Evolutionary conservation across 2,888 invertebrate species (phyloP).

Genomic region (Isotomurus palustris): DNA sequence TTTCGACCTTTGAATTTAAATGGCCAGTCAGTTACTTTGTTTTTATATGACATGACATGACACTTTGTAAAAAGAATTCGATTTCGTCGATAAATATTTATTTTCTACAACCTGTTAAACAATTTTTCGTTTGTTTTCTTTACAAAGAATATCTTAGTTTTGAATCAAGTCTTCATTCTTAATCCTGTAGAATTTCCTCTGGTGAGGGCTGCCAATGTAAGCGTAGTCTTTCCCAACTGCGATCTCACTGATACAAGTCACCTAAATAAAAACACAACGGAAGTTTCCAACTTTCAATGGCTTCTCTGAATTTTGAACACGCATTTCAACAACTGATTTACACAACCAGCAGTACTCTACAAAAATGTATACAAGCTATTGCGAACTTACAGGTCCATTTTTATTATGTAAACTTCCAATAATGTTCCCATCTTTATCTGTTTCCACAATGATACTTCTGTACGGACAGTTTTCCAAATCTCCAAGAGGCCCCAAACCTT

Average conservation of each 20-base stretch:
- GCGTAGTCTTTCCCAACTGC: conserved; percentile 20
- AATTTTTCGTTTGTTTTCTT: too few relatives aligned
- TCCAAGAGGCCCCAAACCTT: conserved; percentile 57
- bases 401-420: conserved; percentile 63
- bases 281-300: background rate
- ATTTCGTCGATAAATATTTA: too few relatives aligned
- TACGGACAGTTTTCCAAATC: conserved; percentile 50
- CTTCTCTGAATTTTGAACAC: background rate
- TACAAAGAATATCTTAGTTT: too few relatives aligned
- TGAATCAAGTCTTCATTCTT: conserved; percentile 14
- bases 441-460: conserved; percentile 59
- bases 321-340: background rate
- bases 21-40: too few relatives aligned
- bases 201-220: conserved; percentile 27
- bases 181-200: conserved; percentile 24
- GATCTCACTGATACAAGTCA: background rate
- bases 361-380: conserved; percentile 17
- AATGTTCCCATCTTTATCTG: conserved; percentile 68
- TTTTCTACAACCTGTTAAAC: too few relatives aligned
- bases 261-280: background rate
- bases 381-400: conserved; percentile 56
- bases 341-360: conserved; percentile 45
- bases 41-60: too few relatives aligned
- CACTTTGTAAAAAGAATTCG: too few relatives aligned
- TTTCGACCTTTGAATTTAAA: too few relatives aligned